Evolutionary conservation across 2,113 vertebrate genomes (phyloP).

Genomic region (Nothocercus julius): DNA sequence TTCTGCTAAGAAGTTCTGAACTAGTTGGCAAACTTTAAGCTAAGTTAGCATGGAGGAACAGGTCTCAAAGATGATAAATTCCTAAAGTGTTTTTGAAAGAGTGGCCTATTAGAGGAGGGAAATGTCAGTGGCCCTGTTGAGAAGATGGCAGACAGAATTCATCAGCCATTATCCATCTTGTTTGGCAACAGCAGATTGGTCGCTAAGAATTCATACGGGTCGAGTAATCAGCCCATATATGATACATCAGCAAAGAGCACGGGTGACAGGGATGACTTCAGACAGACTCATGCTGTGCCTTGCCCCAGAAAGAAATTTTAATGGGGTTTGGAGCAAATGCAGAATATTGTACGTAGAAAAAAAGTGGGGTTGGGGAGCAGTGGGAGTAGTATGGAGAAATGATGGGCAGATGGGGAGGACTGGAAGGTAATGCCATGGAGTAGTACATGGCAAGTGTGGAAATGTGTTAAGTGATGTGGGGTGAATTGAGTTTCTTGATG

Average conservation of each 20-base stretch:
- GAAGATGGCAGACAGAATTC: neutral
- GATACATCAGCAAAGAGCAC: neutral
- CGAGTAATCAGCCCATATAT: neutral
- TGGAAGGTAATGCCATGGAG: neutral
- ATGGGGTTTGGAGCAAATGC: neutral
- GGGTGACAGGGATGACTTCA: neutral
- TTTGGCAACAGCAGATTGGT: neutral
- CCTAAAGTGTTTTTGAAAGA: neutral
- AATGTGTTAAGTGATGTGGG: neutral
- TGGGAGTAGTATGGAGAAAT: neutral
- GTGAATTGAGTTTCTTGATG: neutral
- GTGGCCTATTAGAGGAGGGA: neutral
- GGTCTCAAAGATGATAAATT: neutral
- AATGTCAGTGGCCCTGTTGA: neutral
- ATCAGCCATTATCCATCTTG: fast-evolving
- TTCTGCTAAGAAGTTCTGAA: neutral
- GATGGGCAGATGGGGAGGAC: neutral
- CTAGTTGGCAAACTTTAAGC: neutral
- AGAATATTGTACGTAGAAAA: neutral
- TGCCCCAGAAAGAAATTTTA: neutral
- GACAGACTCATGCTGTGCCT: neutral
- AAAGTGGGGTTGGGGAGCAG: neutral
- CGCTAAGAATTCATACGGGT: neutral
- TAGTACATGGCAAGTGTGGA: neutral
- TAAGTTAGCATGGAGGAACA: neutral